Base-by-base conservation (phyloP, 2,888 invertebrate species). In the Tachina grossa region DNA sequence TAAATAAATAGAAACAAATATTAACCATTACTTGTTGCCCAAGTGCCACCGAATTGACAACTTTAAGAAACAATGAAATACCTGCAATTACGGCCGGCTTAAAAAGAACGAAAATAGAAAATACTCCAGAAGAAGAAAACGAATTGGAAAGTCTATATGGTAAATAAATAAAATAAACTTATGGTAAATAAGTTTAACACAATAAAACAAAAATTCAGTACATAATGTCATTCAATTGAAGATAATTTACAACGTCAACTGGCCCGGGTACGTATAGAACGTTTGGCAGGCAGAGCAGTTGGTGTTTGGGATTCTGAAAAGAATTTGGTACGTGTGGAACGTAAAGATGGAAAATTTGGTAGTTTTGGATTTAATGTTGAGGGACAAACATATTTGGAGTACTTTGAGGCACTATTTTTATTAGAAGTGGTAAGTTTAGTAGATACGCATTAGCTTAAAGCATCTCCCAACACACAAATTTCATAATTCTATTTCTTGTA, bases 291-390 rank as follows among this genome's bases (percentile, higher is more conserved):
- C 6, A 89, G 92, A n/a, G 88, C 92, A 0, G 3, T 89, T 45
- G 92, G 89, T 0, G 87, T 82, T 1, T 92, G 92, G 92, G 89
- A 90, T 31, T 43, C 65, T 0, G 86, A 88, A 11, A 87, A 88
- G 65, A 88, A 89, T 72, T 89, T 89, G 3, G 91, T 91, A 0
- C 90, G 90, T 69, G 88, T 92, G 1, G 19, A 89, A 9, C 90
- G 88, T 4, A 92, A 91, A 78, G 91, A 91, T 88, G 92, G 92
- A 0, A 92, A 92, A 87, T 92, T 92, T 85, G 89, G 89, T 9
- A 88, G 87, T 16, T 92, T 91, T 82, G 92, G 92, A 0, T 90
- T 90, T 49, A 90, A 88, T 47, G 84, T 83, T n/a, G 81, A 89
- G 9, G 90, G 91, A 0, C 87, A 90, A 59, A 87, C 88, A 1